A percentile compares a stretch with the other conserved stretches of the same genome.
Conservation (phyloP, 2,797 vertebrate genomes). For the Sebastes oblongus region DNA sequence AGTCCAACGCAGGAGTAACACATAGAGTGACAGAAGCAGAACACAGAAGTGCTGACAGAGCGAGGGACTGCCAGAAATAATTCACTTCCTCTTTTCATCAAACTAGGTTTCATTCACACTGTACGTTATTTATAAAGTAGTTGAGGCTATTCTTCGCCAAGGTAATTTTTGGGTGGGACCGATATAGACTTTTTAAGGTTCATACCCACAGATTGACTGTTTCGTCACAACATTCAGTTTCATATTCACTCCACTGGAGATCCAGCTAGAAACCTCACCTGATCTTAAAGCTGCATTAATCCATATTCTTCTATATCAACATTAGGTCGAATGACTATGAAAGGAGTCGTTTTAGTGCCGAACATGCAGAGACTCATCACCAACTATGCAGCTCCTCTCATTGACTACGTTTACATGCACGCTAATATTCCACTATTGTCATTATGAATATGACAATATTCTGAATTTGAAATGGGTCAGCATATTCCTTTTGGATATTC, state of each 20-base stretch:
- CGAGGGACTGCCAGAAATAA: conserved; percentile 15
- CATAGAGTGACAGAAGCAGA: conserved; percentile 27
- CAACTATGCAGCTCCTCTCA: background rate
- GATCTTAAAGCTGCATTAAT: background rate
- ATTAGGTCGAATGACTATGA: background rate
- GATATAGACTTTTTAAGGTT: background rate
- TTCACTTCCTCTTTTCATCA: conserved; percentile 47
- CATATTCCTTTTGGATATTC: too few relatives aligned
- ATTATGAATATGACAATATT: too few relatives aligned
- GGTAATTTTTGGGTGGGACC: background rate
- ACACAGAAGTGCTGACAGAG: conserved; percentile 62
- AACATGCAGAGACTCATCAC: background rate
- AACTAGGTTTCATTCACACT: conserved; percentile 23
- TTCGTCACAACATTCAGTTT: background rate
- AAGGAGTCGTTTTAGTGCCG: background rate
- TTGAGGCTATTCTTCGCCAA: background rate
- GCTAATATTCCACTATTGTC: too few relatives aligned
- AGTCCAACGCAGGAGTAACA: conserved; percentile 6
- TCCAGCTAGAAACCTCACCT: background rate
- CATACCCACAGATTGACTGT: background rate
- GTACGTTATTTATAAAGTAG: background rate
- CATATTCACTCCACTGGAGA: background rate
- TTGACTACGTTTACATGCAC: too few relatives aligned
- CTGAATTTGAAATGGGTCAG: too few relatives aligned
- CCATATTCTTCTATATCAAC: background rate